Evolutionary conservation across 2,113 vertebrate genomes (phyloP), one percentile per base, ranked within the genome.

Genomic region (Nematolebias whitei): DNA sequence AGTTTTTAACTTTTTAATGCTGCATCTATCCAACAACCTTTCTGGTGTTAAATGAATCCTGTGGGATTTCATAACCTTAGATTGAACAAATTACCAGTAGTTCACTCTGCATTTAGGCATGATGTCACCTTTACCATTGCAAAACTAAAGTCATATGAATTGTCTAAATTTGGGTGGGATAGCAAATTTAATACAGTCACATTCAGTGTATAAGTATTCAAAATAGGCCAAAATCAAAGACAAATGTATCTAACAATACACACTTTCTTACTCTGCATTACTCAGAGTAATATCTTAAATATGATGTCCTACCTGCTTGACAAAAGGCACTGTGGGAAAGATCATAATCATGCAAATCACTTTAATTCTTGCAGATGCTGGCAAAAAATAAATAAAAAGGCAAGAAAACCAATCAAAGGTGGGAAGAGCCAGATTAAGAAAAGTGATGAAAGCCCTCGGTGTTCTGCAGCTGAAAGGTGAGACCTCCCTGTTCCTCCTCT

Each of bases 281-380:
- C 41, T 55, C 7, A 44, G 45, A 53, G 2, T 13, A 15, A 68
- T 49, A 41, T 51, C 49, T 48, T 16, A 57, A 76, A 63, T 32
- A 16, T 61, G 18, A n/a, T 26, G 35, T 19, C 87, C 77, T 86
- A 91, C 85, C 87, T 89, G 85, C 55, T 88, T 84, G 63, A 70
- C 51, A 78, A 53, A 86, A 59, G 74, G 80, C 52, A 75, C 54
- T 16, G 66, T 82, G 51, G 83, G 85, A 61, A 89, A 86, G 0
- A 88, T 84, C 83, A 87, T 85, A 35, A 24, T 67, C 23, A 54
- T 14, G 74, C 38, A 64, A 62, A 49, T 5, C 22, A 26, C n/a
- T n/a, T 49, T 38, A 38, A 45, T 54, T 35, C 57, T n/a, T 72
- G 63, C 47, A 54, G 67, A 50, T 45, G 59, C 38, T 35, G 45